These are phyloP conservation scores for Heliconius congener DNA, from an alignment of 1,140 invertebrate species.

Conservation along the genomic window DNA sequence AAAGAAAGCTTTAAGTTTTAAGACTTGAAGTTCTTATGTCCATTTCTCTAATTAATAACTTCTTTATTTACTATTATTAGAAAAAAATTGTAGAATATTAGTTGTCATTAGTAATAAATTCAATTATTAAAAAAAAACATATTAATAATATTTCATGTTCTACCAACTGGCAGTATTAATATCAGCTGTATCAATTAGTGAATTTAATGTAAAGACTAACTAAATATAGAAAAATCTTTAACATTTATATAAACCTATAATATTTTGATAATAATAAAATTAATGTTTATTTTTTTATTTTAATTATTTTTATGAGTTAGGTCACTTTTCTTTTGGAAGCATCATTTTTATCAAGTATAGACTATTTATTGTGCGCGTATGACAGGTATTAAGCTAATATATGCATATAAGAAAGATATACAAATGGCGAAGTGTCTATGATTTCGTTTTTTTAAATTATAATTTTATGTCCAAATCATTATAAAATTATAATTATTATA, in stretches of 20 bases:
- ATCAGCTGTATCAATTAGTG: background rate
- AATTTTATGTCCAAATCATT: no score
- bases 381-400: background rate
- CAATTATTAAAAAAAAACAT: no score
- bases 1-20: background rate
- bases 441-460: no score
- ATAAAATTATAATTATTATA: no score
- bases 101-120: no score
- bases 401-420: no score
- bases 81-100: no score
- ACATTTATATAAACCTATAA: background rate
- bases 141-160: background rate
- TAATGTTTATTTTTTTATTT: background rate
- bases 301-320: background rate
- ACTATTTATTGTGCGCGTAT: background rate
- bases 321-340: constrained; percentile 8
- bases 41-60: no score
- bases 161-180: background rate
- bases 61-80: no score
- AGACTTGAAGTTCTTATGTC: background rate
- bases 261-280: background rate
- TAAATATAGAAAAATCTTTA: no score
- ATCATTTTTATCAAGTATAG: background rate
- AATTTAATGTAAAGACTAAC: background rate
- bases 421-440: no score